Conservation (phyloP, 1,140 invertebrate genomes). For the Whitmania pigra region DNA sequence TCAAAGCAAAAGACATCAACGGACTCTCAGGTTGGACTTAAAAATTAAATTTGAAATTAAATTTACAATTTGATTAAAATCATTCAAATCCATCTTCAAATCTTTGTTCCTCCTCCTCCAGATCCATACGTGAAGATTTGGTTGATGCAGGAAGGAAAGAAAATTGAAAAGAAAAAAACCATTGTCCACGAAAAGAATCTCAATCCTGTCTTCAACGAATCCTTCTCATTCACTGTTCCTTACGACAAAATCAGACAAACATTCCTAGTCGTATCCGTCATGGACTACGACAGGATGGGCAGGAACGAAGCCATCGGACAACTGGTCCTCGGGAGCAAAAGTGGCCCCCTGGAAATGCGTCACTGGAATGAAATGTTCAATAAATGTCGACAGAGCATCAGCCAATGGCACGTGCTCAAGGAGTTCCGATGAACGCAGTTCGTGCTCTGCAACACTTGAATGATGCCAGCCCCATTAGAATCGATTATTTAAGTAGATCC, state of each 20-base stretch:
- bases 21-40: conserved; percentile 8
- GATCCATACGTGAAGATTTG: conserved; percentile 53
- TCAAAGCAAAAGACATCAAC: conserved; percentile 17
- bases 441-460: neutral
- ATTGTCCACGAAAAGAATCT: conserved; percentile 47
- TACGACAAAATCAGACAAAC: conserved; percentile 64
- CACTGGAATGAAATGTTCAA: conserved; percentile 80
- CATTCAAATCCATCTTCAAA: neutral
- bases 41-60: too few species aligned
- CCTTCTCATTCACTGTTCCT: conserved; percentile 50
- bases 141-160: conserved; percentile 46
- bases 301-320: conserved; percentile 76
- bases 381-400: conserved; percentile 65
- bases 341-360: conserved; percentile 68
- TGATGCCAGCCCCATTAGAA: too few species aligned
- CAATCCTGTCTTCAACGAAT: conserved; percentile 53
- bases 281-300: conserved; percentile 66
- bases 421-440: conserved; percentile 37
- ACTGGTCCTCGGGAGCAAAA: conserved; percentile 61
- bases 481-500: too few species aligned
- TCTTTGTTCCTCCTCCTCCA: conserved; percentile 30
- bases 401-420: conserved; percentile 68
- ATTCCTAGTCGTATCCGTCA: conserved; percentile 67
- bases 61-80: neutral
- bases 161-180: conserved; percentile 51